A percentile compares a stretch with the other conserved stretches of the same genome.
Evolutionary conservation across 2,888 invertebrate genomes (phyloP).

Genomic region (Eugnorisma glareosa): DNA sequence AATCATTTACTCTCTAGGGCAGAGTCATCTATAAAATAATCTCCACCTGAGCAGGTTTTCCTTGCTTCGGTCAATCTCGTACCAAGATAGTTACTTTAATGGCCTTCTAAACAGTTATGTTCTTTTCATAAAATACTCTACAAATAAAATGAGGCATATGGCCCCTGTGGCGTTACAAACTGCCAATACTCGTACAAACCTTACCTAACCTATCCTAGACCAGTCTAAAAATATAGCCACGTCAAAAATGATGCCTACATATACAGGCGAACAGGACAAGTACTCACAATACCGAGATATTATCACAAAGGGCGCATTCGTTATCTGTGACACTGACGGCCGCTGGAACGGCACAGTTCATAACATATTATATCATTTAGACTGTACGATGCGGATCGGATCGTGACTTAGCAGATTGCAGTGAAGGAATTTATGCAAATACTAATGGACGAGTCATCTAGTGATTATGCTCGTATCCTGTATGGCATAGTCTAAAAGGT

Average conservation of each 20-base stretch:
- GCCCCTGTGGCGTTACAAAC: conserved; percentile 7
- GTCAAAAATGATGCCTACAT: conserved; percentile 40
- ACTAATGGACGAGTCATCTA: background rate
- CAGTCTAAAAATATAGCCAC: conserved; percentile 10
- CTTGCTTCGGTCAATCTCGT: background rate
- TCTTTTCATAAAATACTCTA: background rate
- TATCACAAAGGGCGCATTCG: conserved; percentile 77
- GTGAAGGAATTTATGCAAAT: background rate
- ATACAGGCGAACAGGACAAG: conserved; percentile 40
- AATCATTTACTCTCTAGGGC: background rate
- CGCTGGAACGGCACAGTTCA: conserved; percentile 64
- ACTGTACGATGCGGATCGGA: conserved; percentile 42
- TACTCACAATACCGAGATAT: conserved; percentile 66
- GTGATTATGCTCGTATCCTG: background rate
- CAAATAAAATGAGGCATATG: conserved; percentile 10
- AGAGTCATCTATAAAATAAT: background rate
- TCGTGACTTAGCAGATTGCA: conserved; percentile 6
- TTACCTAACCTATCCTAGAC: background rate
- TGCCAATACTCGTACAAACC: background rate
- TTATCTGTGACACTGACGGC: conserved; percentile 73
- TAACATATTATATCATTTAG: conserved; percentile 57
- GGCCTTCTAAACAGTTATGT: no score
- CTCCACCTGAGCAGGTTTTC: background rate
- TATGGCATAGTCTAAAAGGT: background rate
- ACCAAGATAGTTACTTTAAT: background rate